Evolutionary conservation across 1,140 invertebrate species (phyloP), one percentile per base, ranked within the genome.

Genomic region (Andricus grossulariae): DNA sequence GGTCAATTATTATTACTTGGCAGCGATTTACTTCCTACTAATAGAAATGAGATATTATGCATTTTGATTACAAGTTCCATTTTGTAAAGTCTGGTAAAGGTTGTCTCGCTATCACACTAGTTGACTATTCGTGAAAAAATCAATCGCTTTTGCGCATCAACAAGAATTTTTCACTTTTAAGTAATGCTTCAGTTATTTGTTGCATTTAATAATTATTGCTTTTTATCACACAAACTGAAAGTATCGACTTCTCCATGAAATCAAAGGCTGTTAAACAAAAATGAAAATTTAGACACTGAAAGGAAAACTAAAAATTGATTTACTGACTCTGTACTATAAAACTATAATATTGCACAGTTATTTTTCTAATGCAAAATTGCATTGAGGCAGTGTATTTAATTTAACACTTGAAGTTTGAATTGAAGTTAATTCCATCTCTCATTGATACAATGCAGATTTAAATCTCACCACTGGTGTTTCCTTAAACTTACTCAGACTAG

Each of bases 1-100:
- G 39, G 39, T 66, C 6, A 66, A 66, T 66, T 66, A 21, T 66
- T 66, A 21, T 66, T 66, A 15, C 25, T 66, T 66, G 32, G 60
- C 60, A 66, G 60, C 60, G n/a, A 39, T 39, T 66, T 39, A 66
- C 25, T 66, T 66, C 60, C 13, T 25, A 25, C 21, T 25, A 32
- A 60, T 16, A 66, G 60, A 66, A 66, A 66, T 66, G n/a, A 66
- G 25, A 66, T 66, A 66, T 39, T 66, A 66, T 39, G 60, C 60
- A 39, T 66, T 66, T 66, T 66, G 60, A 66, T 66, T 66, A 66
- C 60, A 66, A 66, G 60, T 66, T 66, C 60, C 60, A 66, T 66
- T 66, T 66, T 66, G 60, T 39, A 39, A 66, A 66, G 8, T 66
- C 60, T 66, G 60, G 60, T 66, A 66, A 66, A 66, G 25, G 60